Conservation (phyloP, 2,888 invertebrate species). For the Microplitis deprimator region DNA sequence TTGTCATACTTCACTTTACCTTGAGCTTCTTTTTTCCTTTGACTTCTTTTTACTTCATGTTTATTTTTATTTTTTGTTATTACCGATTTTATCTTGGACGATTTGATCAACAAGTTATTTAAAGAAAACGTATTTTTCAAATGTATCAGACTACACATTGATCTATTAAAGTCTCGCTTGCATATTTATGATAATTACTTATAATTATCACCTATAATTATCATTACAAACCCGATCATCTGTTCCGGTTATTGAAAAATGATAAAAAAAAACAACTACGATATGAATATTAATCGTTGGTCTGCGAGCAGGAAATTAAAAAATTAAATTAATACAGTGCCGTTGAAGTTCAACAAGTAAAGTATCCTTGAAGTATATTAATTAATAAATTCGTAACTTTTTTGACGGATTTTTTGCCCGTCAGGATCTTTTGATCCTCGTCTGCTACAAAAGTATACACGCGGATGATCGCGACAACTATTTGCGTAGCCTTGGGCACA, state of each 20-base stretch:
- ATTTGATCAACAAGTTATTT: background rate
- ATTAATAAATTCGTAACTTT: background rate
- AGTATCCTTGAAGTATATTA: background rate
- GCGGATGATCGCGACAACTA: slow-evolving; percentile 13
- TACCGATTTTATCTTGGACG: background rate
- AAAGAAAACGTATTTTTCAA: background rate
- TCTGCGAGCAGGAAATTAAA: background rate
- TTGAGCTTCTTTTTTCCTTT: background rate
- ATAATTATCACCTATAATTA: background rate
- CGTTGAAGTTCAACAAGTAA: background rate
- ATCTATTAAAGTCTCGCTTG: background rate
- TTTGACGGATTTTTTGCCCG: background rate
- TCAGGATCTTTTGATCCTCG: background rate
- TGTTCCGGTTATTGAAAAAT: background rate
- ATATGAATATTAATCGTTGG: background rate
- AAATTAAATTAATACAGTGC: background rate
- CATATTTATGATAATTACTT: background rate
- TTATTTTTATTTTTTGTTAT: background rate
- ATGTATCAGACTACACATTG: background rate
- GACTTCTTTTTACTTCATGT: background rate
- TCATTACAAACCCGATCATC: background rate
- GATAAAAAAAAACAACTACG: background rate
- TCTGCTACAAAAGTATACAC: background rate
- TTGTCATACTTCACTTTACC: background rate
- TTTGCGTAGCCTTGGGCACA: slow-evolving; percentile 14